These are phyloP conservation scores for Sphaerophoria rueppellii DNA, from an alignment of 2,888 invertebrate genomes.

Conservation along the genomic window DNA sequence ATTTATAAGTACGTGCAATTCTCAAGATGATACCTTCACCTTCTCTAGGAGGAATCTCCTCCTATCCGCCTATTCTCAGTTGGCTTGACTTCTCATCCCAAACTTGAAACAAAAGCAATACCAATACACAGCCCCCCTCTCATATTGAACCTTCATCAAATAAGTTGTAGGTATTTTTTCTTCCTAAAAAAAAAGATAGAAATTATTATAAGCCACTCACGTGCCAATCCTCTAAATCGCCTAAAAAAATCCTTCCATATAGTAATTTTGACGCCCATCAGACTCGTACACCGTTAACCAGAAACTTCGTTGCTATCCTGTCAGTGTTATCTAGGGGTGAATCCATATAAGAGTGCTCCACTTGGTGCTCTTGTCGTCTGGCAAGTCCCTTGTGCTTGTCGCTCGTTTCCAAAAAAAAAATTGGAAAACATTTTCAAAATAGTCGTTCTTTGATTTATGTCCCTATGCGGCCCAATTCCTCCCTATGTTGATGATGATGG, in stretches of 20 bases:
- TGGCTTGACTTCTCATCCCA: not conserved
- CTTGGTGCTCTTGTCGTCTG: conserved; percentile 13
- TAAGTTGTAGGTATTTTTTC: conserved; percentile 26
- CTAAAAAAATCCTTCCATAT: conserved; percentile 49
- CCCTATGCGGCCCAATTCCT: conserved; percentile 58
- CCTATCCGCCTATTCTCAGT: conserved; percentile 26
- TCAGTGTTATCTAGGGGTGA: not conserved
- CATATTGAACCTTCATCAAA: conserved; percentile 63
- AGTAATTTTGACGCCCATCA: conserved; percentile 54
- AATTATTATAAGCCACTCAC: conserved; percentile 65
- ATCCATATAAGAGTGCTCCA: not conserved
- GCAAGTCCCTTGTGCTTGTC: not conserved
- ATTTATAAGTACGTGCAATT: conserved; percentile 55
- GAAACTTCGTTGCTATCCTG: conserved; percentile 6
- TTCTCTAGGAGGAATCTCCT: not conserved
- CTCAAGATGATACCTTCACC: conserved; percentile 18
- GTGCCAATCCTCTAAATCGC: conserved; percentile 47
- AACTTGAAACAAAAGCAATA: not conserved
- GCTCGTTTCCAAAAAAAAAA: conserved; percentile 18
- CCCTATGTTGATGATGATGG: not conserved
- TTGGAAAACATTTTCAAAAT: conserved; percentile 60
- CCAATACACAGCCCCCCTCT: conserved; percentile 22
- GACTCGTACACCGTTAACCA: conserved; percentile 54
- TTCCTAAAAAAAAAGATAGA: conserved; percentile 1
- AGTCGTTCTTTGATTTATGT: conserved; percentile 70